Evolutionary conservation across 2,113 vertebrate species (phyloP), one percentile per base, ranked within the genome.

Genomic region (Menura novaehollandiae): DNA sequence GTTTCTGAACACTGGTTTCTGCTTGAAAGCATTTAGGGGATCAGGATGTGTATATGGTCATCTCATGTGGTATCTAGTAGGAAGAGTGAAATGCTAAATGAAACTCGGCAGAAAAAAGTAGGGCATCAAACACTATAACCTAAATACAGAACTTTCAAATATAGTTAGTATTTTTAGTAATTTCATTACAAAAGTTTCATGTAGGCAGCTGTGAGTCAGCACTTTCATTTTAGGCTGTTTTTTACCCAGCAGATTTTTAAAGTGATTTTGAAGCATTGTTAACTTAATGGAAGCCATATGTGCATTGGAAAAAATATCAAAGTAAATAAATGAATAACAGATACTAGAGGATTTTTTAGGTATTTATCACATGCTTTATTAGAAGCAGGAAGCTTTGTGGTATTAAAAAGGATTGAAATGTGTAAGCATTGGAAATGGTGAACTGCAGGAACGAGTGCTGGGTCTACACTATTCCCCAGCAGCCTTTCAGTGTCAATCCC

Each of bases 221-320:
- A 4, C 20, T 93, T 91, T 56, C n/a, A 20, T 95, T 94, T 89
- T 49, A 68, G 69, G 32, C 56, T 84, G 35, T 64, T 94, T 75
- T 91, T 91, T 89, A 89, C 41, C 58, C 51, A 91, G 89, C 67
- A 79, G 59, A 82, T 88, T 96, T 93, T 79, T 51, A 11, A 94
- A 89, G 75, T 78, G 49, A 60, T 87, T 96, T 81, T 64, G 63
- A 52, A 89, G 62, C 1, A 0, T 37, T 43, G 9, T 85, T 85
- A 68, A 30, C 73, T 85, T 81, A 67, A 81, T 55, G 52, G 64
- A 91, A 92, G 13, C 37, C 8, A 1, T 81, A 52, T 78, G 71
- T 90, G 44, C 56, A 37, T 11, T 60, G 47, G 24, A 27, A 60
- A 63, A 84, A 43, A 20, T 47, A 18, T 53, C 63, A 60, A 39